Base-by-base conservation (phyloP, 2,797 vertebrate genomes). In the Aphelocoma californica region DNA sequence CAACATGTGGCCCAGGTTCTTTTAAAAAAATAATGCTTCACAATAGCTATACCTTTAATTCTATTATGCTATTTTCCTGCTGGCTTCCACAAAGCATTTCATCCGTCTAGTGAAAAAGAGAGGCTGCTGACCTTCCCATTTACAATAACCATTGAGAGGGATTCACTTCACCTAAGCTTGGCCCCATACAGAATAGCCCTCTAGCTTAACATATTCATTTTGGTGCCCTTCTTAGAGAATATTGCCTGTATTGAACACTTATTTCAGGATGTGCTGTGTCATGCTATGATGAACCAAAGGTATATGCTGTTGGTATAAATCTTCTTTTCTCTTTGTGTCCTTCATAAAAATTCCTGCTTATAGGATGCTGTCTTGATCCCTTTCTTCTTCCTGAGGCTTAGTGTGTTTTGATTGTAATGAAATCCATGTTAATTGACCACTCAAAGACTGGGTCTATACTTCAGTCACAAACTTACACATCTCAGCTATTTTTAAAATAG, bases 401-500 rank as follows among this genome's bases (percentile, higher is more conserved):
- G 13, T 1, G 0, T 86, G 62, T 66, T 79, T 92, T 78, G 78
- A 84, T 95, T 95, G 25, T 71, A 70, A 86, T 67, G 87, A 80
- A 94, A 92, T 91, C 31, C 61, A 40, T 91, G 74, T 91, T 88
- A 94, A 92, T 74, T 87, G 61, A 89, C 53, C 10, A 79, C 79
- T 71, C 60, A 84, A 89, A 87, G 36, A 23, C 17, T 48, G 48
- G 7, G 28, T 85, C 78, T 91, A 66, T 70, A 73, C 77, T 95
- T 93, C 71, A 93, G 64, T 66, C 60, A 94, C 54, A 94, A 91
- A 90, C 23, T 91, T 94, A 92, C 66, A 92, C 20, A 36, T 81
- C 83, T 95, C 94, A 95, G 83, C 86, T 93, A 58, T 91, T 96
- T 93, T 95, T 81, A 77, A 93, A 94, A 89, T 79, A 90, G 50